phyloP scores from a whole-genome alignment of 2,888 invertebrate genomes.

The Prosapia bicincta region DNA sequence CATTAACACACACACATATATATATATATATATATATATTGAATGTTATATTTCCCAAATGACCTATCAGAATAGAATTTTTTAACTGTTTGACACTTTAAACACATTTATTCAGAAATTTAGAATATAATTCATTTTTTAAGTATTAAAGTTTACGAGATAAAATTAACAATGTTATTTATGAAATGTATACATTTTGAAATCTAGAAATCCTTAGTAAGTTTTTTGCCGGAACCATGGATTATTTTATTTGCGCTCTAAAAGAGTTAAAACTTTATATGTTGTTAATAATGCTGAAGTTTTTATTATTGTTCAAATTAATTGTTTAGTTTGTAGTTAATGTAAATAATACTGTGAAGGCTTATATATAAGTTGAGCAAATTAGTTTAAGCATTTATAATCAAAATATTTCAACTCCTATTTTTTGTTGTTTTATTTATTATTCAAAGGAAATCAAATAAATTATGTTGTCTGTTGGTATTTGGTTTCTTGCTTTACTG shows the following conservation, averaged over 20 bases:
- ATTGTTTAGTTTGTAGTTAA: neutral
- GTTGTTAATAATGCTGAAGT: neutral
- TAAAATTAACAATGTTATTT: too few relatives aligned
- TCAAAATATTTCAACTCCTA: neutral
- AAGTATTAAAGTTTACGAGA: too few relatives aligned
- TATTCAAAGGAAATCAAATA: neutral
- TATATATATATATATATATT: too few relatives aligned
- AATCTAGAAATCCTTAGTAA: too few relatives aligned
- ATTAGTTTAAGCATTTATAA: neutral
- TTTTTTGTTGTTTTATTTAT: conserved; percentile 1
- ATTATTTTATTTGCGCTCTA: neutral
- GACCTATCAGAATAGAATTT: too few relatives aligned
- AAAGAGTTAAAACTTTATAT: neutral
- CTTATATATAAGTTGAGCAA: neutral
- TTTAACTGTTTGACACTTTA: too few relatives aligned
- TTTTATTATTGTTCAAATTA: neutral
- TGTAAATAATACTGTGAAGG: neutral
- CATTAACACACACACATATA: too few relatives aligned
- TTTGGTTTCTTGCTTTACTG: neutral
- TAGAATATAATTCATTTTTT: too few relatives aligned
- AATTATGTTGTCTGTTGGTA: neutral
- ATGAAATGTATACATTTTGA: too few relatives aligned
- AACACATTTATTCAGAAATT: too few relatives aligned
- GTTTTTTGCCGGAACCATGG: too few relatives aligned
- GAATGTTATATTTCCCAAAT: too few relatives aligned